phyloP scores from a whole-genome alignment of 2,113 vertebrate species.

The Lophotis ruficrista region DNA sequence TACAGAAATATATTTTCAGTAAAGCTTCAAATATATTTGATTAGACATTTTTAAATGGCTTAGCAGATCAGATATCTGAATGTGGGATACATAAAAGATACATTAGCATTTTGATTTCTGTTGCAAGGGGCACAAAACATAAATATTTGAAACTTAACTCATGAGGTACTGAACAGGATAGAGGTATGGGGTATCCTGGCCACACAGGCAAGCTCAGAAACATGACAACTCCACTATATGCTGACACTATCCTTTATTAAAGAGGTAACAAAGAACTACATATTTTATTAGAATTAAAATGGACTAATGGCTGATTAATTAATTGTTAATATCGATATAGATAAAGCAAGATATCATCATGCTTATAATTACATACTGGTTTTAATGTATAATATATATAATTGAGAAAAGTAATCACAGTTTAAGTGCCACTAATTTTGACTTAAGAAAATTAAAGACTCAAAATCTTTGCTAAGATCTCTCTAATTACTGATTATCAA shows the following conservation, averaged over 20 bases:
- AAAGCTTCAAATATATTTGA: background rate
- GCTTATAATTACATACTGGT: background rate
- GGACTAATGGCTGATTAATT: background rate
- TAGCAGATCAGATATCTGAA: background rate
- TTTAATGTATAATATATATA: background rate
- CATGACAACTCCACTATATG: background rate
- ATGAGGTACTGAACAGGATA: background rate
- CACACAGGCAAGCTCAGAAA: background rate
- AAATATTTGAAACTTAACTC: background rate
- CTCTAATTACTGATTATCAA: background rate
- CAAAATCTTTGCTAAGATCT: background rate
- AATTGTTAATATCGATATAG: background rate
- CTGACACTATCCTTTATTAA: background rate
- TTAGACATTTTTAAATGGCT: background rate
- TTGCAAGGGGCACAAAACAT: background rate
- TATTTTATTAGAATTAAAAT: background rate
- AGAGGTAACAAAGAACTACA: background rate
- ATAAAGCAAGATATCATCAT: background rate
- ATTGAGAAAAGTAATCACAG: background rate
- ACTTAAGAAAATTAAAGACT: background rate
- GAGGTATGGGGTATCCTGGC: background rate
- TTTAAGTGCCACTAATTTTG: background rate
- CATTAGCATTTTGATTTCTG: background rate
- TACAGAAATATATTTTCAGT: background rate
- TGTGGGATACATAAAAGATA: background rate